Evolutionary conservation across 30 jellyfish, hydroid and myxozoan genomes (phyloP), one percentile per base, ranked within the genome.

Genomic region (Catostylus mosaicus): DNA sequence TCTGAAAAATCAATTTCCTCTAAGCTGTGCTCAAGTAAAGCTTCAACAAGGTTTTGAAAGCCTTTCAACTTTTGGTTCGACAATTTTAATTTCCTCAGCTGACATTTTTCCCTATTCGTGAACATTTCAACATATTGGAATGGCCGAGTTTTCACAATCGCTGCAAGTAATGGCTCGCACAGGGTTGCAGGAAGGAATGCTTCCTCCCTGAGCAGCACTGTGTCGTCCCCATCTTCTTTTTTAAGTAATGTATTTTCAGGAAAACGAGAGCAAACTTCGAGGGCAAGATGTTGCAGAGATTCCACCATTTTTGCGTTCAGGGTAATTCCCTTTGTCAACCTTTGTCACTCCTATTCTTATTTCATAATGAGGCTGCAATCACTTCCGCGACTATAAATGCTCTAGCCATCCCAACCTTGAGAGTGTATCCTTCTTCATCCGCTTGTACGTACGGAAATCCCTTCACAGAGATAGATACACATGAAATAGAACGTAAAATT

Each of bases 131-230:
- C 29, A 59, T 57, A 89, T 12, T 46, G 37, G 16, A 51, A 27
- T 1, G 92, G 88, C 22, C 82, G 88, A 9, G 54, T 43, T 34
- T 43, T 73, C 47, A 82, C 64, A 8, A 89, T 63, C 29, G 51
- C 46, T 24, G 73, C 81, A 22, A 89, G 68, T 30, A 89, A 37
- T n/a, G 77, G 86, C 51, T 89, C 97, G 48, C 97, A 71, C 1
- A 81, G 63, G 67, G 30, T 37, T 33, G 77, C 82, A 14, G 97
- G 94, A 31, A 89, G 56, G 78, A 33, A 80, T 16, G 82, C 79
- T 23, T 67, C 85, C 20, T 73, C 81, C 22, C 51, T 72, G 47
- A 89, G 80, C 9, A n/a, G 27, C 18, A 66, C 59, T 30, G 18
- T 40, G 46, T 67, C 37, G 16, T n/a, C 68, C 22, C 29, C 66